phyloP scores from a whole-genome alignment of 2,113 vertebrate species.

The Hyperopisus bebe region DNA sequence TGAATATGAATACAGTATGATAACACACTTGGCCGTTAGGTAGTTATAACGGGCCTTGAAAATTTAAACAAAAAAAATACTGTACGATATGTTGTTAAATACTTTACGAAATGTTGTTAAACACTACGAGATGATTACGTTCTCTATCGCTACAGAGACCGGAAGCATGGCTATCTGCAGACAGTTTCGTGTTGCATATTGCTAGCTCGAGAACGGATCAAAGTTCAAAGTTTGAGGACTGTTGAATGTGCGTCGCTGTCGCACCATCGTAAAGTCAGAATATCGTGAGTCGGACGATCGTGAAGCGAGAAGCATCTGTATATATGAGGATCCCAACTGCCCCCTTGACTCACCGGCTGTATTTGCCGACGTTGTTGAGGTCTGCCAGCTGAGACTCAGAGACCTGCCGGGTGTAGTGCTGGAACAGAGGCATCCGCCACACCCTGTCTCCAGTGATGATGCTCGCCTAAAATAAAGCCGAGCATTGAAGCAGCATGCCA shows the following conservation, averaged over 20 bases:
- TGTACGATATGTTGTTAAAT: no score
- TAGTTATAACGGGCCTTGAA: background rate
- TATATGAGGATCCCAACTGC: background rate
- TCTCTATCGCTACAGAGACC: background rate
- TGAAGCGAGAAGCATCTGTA: background rate
- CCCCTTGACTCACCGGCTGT: slow-evolving; percentile 68
- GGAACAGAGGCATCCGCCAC: slow-evolving; percentile 96
- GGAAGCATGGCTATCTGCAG: background rate
- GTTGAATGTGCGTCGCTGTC: background rate
- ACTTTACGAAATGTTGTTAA: background rate
- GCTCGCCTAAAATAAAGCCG: slow-evolving; percentile 67
- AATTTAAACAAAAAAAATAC: background rate
- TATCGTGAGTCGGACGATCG: background rate
- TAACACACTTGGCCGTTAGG: background rate
- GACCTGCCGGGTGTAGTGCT: slow-evolving; percentile 88
- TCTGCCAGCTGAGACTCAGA: slow-evolving; percentile 88
- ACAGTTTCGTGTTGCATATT: background rate
- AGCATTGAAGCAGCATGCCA: slow-evolving; percentile 8
- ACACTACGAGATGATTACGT: background rate
- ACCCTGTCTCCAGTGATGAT: slow-evolving; percentile 87
- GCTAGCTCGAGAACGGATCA: background rate
- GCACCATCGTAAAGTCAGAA: background rate
- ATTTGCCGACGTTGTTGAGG: slow-evolving; percentile 89
- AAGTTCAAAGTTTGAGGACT: background rate
- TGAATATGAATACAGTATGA: background rate